phyloP scores from a whole-genome alignment of 1,140 invertebrate species.

The Euwallacea fornicatus region DNA sequence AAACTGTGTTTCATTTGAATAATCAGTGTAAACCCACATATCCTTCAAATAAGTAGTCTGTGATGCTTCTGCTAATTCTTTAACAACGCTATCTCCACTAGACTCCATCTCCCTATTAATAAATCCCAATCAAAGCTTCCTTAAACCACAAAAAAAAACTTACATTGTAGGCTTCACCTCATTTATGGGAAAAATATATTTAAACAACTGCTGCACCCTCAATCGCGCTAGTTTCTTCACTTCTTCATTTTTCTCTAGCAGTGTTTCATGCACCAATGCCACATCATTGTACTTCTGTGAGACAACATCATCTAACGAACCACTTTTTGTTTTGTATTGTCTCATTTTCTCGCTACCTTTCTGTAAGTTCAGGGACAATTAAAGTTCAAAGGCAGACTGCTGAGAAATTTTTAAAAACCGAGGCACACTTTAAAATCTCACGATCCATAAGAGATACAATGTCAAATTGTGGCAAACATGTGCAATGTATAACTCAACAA shows the following conservation, averaged over 20 bases:
- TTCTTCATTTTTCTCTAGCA: slow-evolving; percentile 59
- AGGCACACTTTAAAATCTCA: no score
- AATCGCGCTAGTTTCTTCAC: slow-evolving; percentile 65
- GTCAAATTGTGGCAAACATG: no score
- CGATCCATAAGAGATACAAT: no score
- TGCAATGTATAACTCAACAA: no score
- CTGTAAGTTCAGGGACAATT: slow-evolving; percentile 51
- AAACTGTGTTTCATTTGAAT: slow-evolving; percentile 67
- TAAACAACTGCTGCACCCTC: slow-evolving; percentile 68
- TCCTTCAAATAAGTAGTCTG: slow-evolving; percentile 73
- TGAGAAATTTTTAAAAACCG: no score
- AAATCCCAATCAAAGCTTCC: slow-evolving; percentile 7
- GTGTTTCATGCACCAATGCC: slow-evolving; percentile 57
- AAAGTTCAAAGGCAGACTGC: no score
- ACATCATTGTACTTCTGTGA: slow-evolving; percentile 58
- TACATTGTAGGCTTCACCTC: slow-evolving; percentile 61
- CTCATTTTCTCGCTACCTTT: slow-evolving; percentile 56
- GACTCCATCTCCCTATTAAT: slow-evolving; percentile 58
- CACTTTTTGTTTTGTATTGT: slow-evolving; percentile 35
- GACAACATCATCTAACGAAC: slow-evolving; percentile 58
- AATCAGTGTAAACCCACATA: slow-evolving; percentile 72
- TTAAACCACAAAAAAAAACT: slow-evolving; percentile 30
- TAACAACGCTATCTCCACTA: slow-evolving; percentile 66
- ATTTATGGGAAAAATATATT: slow-evolving; percentile 77
- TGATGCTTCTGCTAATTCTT: slow-evolving; percentile 74